Base-by-base conservation (phyloP, 2,888 invertebrate genomes). In the Synanthedon vespiformis region DNA sequence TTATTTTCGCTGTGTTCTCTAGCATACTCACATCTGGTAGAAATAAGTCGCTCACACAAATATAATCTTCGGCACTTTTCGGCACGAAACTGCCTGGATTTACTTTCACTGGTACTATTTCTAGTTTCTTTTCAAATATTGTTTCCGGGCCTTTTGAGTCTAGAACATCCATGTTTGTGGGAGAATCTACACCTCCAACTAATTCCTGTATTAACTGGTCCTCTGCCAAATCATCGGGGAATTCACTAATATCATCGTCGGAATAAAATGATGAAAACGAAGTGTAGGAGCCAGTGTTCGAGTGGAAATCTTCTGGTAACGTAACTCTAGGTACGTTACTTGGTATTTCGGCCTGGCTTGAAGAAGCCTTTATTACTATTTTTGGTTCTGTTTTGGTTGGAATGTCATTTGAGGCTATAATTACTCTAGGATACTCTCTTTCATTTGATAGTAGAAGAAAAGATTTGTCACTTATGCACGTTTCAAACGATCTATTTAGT, bases 321-420 rank as follows among this genome's bases (percentile, higher is more conserved):
- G 81, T 77, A 1, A 90, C 89, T 65, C 89, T 80, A 6, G 90
- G 88, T 52, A 83, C 77, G 61, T 83, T 80, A 54, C 72, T 67
- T 3, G 74, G 67, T 54, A 81, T 70, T 60, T 74, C 74, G n/a
- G 63, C 56, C 58, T 77, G 74, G 58, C 72, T 81, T 48, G 87
- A 80, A 1, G 89, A 89, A 6, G 92, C 89, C 61, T 90, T 90
- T 16, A 92, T 91, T 40, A 91, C 82, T 54, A 92, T 88, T 65
- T 89, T 90, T 0, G 90, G 88, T 61, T 92, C 91, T 54, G 85
- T 72, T 50, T 73, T 78, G 14, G 72, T 72, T 18, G 81, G 70
- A 57, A 72, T 71, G 52, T 84, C 76, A 62, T 88, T 88, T 1
- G 89, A 80, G 1, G 89, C 82, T 53, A 90, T 87, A 40, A 90